Percentiles rank a stretch among this genome's conserved stretches.
phyloP scores from a whole-genome alignment of 2,888 invertebrate species.

The Drosophila austrosaltans region DNA sequence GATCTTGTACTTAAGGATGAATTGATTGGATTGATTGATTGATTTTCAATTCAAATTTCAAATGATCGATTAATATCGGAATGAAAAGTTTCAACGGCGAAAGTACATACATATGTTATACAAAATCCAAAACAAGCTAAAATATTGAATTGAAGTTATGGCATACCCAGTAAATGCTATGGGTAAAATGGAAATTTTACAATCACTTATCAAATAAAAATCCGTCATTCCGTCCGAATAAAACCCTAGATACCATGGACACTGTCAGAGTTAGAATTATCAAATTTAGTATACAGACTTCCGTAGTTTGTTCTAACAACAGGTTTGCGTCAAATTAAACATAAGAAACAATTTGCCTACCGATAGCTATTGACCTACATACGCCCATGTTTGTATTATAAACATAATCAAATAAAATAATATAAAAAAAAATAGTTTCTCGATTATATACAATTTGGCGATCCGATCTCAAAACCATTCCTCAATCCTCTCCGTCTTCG shows the following conservation, averaged over 20 bases:
- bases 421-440: neutral
- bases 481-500: neutral
- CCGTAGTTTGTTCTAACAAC: no score
- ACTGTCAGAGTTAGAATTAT: neutral
- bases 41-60: no score
- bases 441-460: neutral
- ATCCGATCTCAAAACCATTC: neutral
- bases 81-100: neutral
- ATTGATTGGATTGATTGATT: no score
- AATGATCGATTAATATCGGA: neutral
- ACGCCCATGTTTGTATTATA: neutral
- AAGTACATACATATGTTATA: no score
- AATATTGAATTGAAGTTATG: no score
- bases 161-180: no score
- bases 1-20: neutral
- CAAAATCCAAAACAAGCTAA: no score
- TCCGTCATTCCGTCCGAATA: neutral
- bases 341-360: no score
- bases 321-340: no score
- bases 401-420: neutral
- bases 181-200: no score
- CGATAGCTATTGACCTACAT: neutral
- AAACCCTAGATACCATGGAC: neutral
- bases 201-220: no score
- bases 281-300: neutral